Conservation (phyloP, 53 echinoderm and acorn worm species). For the Actinopyga echinites region DNA sequence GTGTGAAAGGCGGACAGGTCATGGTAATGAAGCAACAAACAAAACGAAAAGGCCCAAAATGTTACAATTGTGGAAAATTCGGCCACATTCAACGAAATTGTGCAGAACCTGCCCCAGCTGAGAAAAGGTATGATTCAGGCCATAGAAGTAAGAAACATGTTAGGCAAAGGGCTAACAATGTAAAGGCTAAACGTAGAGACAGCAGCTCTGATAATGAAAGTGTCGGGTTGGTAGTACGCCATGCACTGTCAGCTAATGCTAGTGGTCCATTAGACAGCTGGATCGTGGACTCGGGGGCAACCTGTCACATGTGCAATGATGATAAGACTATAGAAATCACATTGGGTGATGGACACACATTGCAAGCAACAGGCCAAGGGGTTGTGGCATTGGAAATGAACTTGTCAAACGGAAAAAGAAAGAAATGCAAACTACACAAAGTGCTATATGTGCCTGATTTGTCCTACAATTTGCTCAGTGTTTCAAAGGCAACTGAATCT, state of each 20-base stretch:
- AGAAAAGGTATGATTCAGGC: slow-evolving; percentile 1
- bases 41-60: slow-evolving; percentile 17
- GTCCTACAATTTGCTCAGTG: not conserved
- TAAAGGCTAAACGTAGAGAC: slow-evolving; percentile 6
- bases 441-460: slow-evolving; percentile 1
- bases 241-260: not conserved
- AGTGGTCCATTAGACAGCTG: too few relatives aligned
- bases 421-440: slow-evolving; percentile 8
- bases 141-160: slow-evolving; percentile 2
- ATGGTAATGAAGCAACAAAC: slow-evolving; percentile 16
- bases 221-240: not conserved
- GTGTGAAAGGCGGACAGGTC: not conserved
- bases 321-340: not conserved
- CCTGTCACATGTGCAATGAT: slow-evolving; percentile 21
- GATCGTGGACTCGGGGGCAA: slow-evolving; percentile 16
- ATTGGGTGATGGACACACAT: slow-evolving; percentile 12
- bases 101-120: slow-evolving; percentile 1
- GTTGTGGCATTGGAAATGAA: slow-evolving; percentile 15
- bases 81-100: slow-evolving; percentile 4
- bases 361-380: slow-evolving; percentile 13
- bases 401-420: slow-evolving; percentile 16
- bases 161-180: slow-evolving; percentile 4
- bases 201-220: not conserved
- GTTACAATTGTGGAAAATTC: slow-evolving; percentile 25
- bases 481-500: slow-evolving; percentile 9